phyloP scores from a whole-genome alignment of 2,888 invertebrate genomes.

The Pristionchus entomophagus region DNA sequence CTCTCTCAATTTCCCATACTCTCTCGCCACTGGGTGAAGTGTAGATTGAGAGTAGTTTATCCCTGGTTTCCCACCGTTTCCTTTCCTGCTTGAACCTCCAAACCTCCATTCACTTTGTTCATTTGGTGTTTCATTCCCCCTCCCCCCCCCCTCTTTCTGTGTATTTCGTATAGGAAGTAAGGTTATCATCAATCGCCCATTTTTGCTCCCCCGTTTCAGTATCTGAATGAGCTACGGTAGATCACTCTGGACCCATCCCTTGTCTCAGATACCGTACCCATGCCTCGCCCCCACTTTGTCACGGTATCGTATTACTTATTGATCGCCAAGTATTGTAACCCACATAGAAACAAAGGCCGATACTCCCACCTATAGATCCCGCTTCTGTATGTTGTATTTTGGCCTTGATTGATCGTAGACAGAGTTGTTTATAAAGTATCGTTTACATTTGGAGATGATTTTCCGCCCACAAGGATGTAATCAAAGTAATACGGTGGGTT shows the following conservation, averaged over 20 bases:
- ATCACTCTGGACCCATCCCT: not conserved
- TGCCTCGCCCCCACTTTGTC: not conserved
- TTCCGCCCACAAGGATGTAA: not conserved
- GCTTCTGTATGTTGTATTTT: constrained; percentile 20
- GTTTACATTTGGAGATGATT: not conserved
- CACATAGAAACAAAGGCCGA: not conserved
- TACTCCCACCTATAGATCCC: too few species aligned
- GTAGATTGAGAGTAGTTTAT: not conserved
- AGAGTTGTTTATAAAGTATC: constrained; percentile 30
- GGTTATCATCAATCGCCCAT: not conserved
- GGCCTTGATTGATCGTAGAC: not conserved
- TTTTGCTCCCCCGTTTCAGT: not conserved
- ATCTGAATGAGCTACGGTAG: not conserved
- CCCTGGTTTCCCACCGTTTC: not conserved
- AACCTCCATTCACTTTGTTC: constrained; percentile 15
- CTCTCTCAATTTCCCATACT: not conserved
- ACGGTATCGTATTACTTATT: constrained; percentile 10
- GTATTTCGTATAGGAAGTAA: constrained; percentile 8
- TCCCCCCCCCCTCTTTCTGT: not conserved
- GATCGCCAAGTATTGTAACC: not conserved
- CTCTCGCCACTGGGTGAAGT: not conserved
- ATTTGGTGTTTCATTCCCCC: constrained; percentile 16
- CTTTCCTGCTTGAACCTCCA: not conserved
- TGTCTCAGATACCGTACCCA: not conserved
- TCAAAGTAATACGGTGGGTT: not conserved